phyloP scores from a whole-genome alignment of 2,888 invertebrate genomes.

The Nomada flava region DNA sequence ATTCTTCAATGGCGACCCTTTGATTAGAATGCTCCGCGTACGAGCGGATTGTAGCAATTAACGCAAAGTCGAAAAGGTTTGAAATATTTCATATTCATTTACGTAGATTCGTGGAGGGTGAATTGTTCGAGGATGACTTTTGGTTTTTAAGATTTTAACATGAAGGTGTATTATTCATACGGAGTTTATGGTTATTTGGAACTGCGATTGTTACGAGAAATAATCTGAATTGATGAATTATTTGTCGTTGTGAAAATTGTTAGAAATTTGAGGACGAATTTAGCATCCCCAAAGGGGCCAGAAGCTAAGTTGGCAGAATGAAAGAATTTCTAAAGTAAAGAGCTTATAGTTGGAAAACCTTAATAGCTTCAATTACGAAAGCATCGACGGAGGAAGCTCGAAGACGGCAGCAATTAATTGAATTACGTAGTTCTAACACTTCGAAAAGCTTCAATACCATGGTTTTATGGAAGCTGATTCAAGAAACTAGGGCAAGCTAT shows the following conservation, averaged over 20 bases:
- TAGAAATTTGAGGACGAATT: too few species aligned
- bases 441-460: not conserved
- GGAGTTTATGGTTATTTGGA: too few species aligned
- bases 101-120: conserved; percentile 17
- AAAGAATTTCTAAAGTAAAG: not conserved
- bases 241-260: too few species aligned
- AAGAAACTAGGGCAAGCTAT: not conserved
- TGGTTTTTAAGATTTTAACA: too few species aligned
- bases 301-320: too few species aligned
- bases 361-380: not conserved
- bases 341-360: not conserved
- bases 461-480: not conserved
- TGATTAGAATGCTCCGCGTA: conserved; percentile 14
- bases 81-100: conserved; percentile 14
- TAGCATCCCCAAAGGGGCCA: too few species aligned
- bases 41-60: not conserved
- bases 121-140: not conserved
- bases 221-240: too few species aligned
- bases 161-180: too few species aligned
- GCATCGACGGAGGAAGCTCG: not conserved
- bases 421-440: not conserved
- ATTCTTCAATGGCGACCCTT: conserved; percentile 36
- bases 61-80: conserved; percentile 29
- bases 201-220: too few species aligned
- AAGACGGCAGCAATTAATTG: not conserved